Evolutionary conservation across 2,888 invertebrate genomes (phyloP).

Genomic region (Melanotus villosus): DNA sequence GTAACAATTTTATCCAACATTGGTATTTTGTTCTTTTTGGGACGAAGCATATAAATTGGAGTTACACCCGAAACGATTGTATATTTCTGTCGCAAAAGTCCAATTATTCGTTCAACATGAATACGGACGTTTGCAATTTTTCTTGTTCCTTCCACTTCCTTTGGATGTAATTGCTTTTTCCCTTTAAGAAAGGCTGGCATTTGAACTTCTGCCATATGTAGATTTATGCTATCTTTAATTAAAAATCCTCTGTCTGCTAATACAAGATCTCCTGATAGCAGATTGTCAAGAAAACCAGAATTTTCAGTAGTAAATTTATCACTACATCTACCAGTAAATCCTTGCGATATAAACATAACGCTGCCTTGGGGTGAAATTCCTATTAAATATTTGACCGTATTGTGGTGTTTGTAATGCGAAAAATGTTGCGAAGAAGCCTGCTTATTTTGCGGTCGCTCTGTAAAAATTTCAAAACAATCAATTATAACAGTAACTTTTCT

Average conservation of each 20-base stretch:
- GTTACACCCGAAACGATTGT: background rate
- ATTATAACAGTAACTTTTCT: background rate
- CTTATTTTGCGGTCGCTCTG: background rate
- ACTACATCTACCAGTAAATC: background rate
- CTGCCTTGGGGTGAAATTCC: background rate
- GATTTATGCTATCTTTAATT: background rate
- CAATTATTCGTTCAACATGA: constrained; percentile 13
- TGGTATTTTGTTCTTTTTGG: no score
- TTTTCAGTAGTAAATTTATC: background rate
- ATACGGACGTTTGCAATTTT: background rate
- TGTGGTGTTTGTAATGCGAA: background rate
- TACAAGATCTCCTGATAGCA: background rate
- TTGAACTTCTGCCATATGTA: background rate
- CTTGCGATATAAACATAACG: background rate
- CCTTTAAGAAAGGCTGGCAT: background rate
- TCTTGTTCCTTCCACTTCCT: background rate
- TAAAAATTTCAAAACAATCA: constrained; percentile 1
- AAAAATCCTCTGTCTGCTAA: background rate
- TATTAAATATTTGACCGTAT: constrained; percentile 5
- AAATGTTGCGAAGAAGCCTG: background rate
- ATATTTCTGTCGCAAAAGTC: background rate
- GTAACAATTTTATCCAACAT: no score
- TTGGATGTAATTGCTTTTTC: background rate
- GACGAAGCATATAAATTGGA: background rate
- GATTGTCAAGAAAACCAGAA: background rate